Evolutionary conservation across 2,113 vertebrate genomes (phyloP), one percentile per base, ranked within the genome.

Genomic region (Chaenogobius annularis): DNA sequence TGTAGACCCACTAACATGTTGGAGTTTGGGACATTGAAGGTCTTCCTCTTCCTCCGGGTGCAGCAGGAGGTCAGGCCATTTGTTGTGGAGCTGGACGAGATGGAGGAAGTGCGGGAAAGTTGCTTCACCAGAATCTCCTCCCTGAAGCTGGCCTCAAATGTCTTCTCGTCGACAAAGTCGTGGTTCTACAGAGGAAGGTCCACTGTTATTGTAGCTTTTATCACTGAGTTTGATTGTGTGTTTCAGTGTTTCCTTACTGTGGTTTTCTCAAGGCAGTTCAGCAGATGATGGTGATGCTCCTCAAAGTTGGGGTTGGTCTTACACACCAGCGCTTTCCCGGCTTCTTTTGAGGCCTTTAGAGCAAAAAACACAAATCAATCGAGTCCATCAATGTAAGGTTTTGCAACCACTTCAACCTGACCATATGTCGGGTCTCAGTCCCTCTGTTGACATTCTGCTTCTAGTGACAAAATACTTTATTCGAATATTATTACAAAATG

Each of bases 261-360:
- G 65, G 97, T 97, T 89, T 96, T 98, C 92, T 99, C 96, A 85
- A 99, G 94, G 89, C 98, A 99, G 91, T 96, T 95, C 82, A 98
- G 94, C 67, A 99, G 95, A 91, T 99, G 97, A 82, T 98, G 94
- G 72, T 97, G 97, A 47, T 98, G 96, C 7, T 94, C 93, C 85
- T 97, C 95, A 63, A 98, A 96, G 83, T 85, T 94, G 52, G 95
- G 95, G 87, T 94, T 94, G 52, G 92, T 82, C 87, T 96, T 96
- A 81, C 91, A 93, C 84, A 97, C 92, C 92, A 98, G 94, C 15
- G 93, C 94, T 69, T 95, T 94, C 70, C 96, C 96, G 9, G 96
- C 96, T 79, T 97, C 95, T 81, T 89, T 94, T 0, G 93, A 96
- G 10, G 94, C 94, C 96, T 98, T 93, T 74, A 87, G 88, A 76